These are phyloP conservation scores for Sebastes steindachneri DNA, from an alignment of 2,797 vertebrate species.

Conservation along the genomic window DNA sequence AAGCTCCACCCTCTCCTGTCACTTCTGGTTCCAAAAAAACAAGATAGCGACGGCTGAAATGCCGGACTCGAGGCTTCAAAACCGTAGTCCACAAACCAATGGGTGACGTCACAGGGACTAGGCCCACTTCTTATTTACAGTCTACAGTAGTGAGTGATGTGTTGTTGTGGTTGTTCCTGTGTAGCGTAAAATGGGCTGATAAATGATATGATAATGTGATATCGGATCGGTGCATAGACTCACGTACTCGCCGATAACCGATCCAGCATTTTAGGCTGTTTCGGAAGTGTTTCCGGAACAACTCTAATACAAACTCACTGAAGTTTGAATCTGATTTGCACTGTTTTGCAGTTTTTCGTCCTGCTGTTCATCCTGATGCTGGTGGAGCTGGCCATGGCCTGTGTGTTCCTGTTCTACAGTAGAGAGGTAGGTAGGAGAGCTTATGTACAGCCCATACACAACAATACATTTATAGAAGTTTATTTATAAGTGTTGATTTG, in stretches of 20 bases:
- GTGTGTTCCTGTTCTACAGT: constrained; percentile 72
- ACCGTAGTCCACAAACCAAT: background rate
- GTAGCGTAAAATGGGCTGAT: background rate
- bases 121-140: background rate
- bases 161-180: background rate
- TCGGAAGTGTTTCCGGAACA: background rate
- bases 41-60: background rate
- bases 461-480: background rate
- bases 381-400: constrained; percentile 78
- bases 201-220: background rate
- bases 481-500: background rate
- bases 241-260: background rate
- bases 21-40: background rate
- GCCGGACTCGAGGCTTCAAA: background rate
- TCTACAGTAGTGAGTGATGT: background rate
- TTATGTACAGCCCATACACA: background rate
- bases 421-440: constrained; percentile 51
- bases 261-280: background rate
- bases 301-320: background rate
- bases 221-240: background rate
- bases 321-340: background rate
- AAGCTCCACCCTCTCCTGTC: background rate
- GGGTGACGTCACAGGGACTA: background rate
- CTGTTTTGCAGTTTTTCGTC: constrained; percentile 67
- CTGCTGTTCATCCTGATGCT: constrained; percentile 77